Conservation (phyloP, 2,888 invertebrate genomes). For the Conomelus anceps region DNA sequence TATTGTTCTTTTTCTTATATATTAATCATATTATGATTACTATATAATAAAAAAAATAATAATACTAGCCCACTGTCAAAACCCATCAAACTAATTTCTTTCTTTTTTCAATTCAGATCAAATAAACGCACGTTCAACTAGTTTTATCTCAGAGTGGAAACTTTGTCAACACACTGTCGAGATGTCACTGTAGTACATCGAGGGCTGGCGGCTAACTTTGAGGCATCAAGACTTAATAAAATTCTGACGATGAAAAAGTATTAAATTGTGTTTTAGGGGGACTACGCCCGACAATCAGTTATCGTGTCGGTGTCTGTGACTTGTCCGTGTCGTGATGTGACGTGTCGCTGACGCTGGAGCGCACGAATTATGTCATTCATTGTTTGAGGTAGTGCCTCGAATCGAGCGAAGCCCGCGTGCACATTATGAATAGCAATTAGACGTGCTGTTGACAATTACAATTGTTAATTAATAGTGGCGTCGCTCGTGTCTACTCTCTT, state of each 20-base stretch:
- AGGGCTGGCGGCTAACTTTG: background rate
- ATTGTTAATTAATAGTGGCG: slow-evolving; percentile 10
- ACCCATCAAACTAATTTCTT: background rate
- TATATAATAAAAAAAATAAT: no score
- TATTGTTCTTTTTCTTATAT: no score
- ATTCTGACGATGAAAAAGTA: background rate
- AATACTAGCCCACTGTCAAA: background rate
- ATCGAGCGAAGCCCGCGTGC: background rate
- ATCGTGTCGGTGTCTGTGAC: background rate
- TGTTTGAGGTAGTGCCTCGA: background rate
- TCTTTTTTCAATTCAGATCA: background rate
- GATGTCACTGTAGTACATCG: background rate
- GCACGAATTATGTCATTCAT: slow-evolving; percentile 12
- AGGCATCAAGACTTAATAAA: background rate
- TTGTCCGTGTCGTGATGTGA: background rate
- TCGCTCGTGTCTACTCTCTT: background rate
- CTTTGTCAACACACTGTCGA: background rate
- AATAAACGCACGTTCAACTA: background rate
- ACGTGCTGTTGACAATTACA: slow-evolving; percentile 11
- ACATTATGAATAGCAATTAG: slow-evolving; percentile 12
- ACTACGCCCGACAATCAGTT: background rate
- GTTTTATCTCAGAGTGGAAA: background rate
- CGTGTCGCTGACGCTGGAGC: background rate
- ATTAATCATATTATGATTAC: background rate
- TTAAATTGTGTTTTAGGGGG: background rate